These are phyloP conservation scores for Tryphoninae sp. DNA, from an alignment of 2,888 invertebrate genomes.

Conservation along the genomic window DNA sequence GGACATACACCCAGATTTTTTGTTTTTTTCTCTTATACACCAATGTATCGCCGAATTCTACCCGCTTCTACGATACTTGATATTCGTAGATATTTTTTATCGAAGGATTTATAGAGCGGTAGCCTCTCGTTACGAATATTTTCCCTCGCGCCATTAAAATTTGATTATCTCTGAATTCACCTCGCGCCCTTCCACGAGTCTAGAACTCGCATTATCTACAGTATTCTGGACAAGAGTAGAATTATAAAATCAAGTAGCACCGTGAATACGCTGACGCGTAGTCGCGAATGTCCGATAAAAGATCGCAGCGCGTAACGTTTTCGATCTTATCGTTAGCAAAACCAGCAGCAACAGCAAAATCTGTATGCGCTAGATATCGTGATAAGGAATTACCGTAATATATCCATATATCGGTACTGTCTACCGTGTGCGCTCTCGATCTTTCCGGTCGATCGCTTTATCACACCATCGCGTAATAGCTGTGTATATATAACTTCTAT, in stretches of 20 bases:
- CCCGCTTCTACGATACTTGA: neutral
- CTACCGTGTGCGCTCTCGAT: constrained; percentile 23
- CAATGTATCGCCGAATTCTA: neutral
- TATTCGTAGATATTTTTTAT: neutral
- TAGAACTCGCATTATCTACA: neutral
- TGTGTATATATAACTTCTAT: constrained; percentile 9
- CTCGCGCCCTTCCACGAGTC: neutral
- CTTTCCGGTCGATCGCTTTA: constrained; percentile 37
- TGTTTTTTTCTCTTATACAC: neutral
- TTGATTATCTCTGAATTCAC: constrained; percentile 50
- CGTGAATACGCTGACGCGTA: constrained; percentile 22
- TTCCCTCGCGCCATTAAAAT: constrained; percentile 36
- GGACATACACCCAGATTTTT: neutral
- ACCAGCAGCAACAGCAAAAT: constrained; percentile 5
- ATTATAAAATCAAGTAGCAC: constrained; percentile 40
- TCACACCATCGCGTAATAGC: constrained; percentile 3
- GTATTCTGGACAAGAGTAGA: constrained; percentile 12
- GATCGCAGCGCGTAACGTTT: constrained; percentile 44
- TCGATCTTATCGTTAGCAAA: constrained; percentile 25
- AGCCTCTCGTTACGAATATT: neutral
- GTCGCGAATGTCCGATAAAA: constrained; percentile 42
- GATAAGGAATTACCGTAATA: constrained; percentile 46
- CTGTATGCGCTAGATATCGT: constrained; percentile 11
- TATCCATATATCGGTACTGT: constrained; percentile 45
- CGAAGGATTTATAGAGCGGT: neutral